Evolutionary conservation across 2,797 vertebrate species (phyloP).

Genomic region (Coregonus suidteri): DNA sequence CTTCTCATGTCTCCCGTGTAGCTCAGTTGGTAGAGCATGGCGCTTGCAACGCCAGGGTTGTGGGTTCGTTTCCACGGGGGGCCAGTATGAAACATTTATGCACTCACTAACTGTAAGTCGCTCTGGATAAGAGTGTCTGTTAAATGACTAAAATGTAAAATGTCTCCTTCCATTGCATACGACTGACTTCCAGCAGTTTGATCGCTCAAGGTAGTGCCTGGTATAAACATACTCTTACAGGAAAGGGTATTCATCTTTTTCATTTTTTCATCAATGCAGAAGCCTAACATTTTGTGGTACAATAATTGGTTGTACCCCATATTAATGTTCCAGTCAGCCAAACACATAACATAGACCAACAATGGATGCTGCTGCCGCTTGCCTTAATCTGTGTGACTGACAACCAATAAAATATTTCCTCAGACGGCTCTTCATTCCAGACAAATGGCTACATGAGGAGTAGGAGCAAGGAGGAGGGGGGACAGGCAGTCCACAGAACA

Average conservation of each 20-base stretch:
- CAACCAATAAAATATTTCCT: constrained; percentile 13
- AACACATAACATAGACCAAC: not conserved
- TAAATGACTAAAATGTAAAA: too few species aligned
- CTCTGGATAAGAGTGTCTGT: too few species aligned
- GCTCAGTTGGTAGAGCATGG: too few species aligned
- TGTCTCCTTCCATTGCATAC: too few species aligned
- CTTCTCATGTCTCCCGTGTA: too few species aligned
- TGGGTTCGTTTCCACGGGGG: too few species aligned
- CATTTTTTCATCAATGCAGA: too few species aligned
- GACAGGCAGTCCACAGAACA: constrained; percentile 1
- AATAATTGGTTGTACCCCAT: not conserved
- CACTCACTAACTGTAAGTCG: too few species aligned
- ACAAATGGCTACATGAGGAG: constrained; percentile 10
- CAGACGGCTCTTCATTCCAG: not conserved
- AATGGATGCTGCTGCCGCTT: not conserved
- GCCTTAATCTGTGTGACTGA: not conserved
- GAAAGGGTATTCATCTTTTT: not conserved
- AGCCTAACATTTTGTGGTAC: constrained; percentile 3
- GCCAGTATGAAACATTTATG: too few species aligned
- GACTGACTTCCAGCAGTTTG: not conserved
- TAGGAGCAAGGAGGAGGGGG: not conserved
- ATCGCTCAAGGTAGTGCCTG: not conserved
- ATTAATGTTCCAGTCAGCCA: not conserved
- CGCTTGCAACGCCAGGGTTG: too few species aligned
- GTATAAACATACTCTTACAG: not conserved